Percentiles rank a stretch among this genome's conserved stretches.
Evolutionary conservation across 1,140 invertebrate species (phyloP).

Genomic region (Mesaphorura yosii): DNA sequence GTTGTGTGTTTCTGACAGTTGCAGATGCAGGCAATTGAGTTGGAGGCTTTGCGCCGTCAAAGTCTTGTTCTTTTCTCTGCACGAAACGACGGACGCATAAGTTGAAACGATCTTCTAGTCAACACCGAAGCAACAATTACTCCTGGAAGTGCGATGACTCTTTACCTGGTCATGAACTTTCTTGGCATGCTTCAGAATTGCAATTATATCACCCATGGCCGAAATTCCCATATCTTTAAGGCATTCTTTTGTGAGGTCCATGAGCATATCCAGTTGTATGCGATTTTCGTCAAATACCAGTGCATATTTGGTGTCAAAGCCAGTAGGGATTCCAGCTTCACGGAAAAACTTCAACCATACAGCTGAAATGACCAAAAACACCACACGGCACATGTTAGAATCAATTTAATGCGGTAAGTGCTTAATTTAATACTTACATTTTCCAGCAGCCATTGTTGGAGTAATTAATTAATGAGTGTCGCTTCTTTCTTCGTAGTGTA

Average conservation of each 20-base stretch:
- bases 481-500: too few species aligned
- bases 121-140: neutral
- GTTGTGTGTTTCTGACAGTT: neutral
- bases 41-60: neutral
- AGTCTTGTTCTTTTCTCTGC: neutral
- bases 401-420: neutral
- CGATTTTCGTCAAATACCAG: slow-evolving; percentile 69
- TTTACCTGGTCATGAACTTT: slow-evolving; percentile 51
- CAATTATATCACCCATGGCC: slow-evolving; percentile 70
- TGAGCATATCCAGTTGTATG: slow-evolving; percentile 65
- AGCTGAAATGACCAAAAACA: slow-evolving; percentile 35
- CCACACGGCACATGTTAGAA: neutral
- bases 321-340: slow-evolving; percentile 59
- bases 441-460: too few species aligned
- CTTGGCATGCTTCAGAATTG: slow-evolving; percentile 69
- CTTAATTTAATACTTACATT: too few species aligned
- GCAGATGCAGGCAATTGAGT: neutral
- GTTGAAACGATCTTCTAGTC: neutral
- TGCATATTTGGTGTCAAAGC: slow-evolving; percentile 62
- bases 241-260: slow-evolving; percentile 69
- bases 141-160: neutral
- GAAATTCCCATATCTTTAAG: slow-evolving; percentile 69
- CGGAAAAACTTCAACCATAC: slow-evolving; percentile 67
- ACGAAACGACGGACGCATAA: neutral
- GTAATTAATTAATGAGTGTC: too few species aligned